Base-by-base conservation (phyloP, 64 coral and sea anemone species). In the Actinia tenebrosa region DNA sequence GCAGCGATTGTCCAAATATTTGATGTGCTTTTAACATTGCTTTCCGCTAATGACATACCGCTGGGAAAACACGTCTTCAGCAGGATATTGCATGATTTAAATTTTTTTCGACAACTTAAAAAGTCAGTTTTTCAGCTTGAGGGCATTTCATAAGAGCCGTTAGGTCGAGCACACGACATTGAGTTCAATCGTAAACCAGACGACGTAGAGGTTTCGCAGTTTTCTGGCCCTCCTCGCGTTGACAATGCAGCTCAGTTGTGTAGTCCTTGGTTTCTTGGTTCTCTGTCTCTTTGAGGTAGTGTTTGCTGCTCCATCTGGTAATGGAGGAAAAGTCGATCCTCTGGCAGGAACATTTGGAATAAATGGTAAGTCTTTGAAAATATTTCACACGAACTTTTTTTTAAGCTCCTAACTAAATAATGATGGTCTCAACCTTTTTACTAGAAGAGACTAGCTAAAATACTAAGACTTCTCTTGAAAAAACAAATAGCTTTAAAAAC, bases 1-100 rank as follows among this genome's bases (percentile, higher is more conserved):
- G 69, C 23, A 75, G 11, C 69, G 3, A 75, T 14, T 75, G 69
- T 75, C 69, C 37, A 75, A 30, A 30, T 75, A 8, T 75, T 75
- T 75, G 69, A 75, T 75, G 27, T 75, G n/a, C 69, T 75, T 75
- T 75, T 75, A 43, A 75, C 69, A 16, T 75, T 75, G 27, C 69
- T 75, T 30, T 26, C 25, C 26, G 69, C 25, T 75, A 75, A 75
- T 75, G 69, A 30, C 5, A 37, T 14, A 26, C 69, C 14, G 42
- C 25, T 75, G 69, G 13, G 69, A 75, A 43, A 75, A 75, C 27
- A 75, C 69, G 69, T 10, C 25, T 75, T 30, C 69, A 75, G 69
- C 69, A 75, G 69, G 69, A 75, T 18, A 30, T 75, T 75, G 69
- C 23, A 75, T 75, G 69, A 14, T 42, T 75, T 30, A 4, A 27